Evolutionary conservation across 1,140 invertebrate species (phyloP).

Genomic region (Drosophila chauvacae): DNA sequence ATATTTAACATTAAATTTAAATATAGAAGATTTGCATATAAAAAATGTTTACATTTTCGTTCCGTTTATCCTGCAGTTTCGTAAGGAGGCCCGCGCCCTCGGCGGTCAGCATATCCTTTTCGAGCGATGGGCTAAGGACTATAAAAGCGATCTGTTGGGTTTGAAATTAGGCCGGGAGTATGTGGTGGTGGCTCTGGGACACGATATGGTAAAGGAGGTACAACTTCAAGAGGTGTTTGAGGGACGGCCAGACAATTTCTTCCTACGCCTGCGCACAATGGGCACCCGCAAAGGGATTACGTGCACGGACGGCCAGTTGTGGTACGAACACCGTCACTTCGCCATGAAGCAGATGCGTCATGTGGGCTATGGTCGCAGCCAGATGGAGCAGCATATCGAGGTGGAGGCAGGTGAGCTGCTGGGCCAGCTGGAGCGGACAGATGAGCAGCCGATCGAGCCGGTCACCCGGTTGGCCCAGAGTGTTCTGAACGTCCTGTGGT

Average conservation of each 20-base stretch:
- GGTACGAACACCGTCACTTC: conserved; percentile 91
- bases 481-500: conserved; percentile 92
- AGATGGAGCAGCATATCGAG: conserved; percentile 90
- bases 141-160: conserved; percentile 88
- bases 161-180: conserved; percentile 88
- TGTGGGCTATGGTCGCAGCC: conserved; percentile 90
- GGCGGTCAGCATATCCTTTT: conserved; percentile 88
- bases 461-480: conserved; percentile 86
- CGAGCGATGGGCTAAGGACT: conserved; percentile 86
- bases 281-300: conserved; percentile 89
- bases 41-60: background rate
- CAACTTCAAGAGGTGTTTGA: conserved; percentile 88
- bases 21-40: too few species aligned
- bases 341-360: conserved; percentile 88
- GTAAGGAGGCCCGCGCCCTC: conserved; percentile 85
- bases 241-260: conserved; percentile 90
- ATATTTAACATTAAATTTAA: too few species aligned
- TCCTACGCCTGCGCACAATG: conserved; percentile 89
- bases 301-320: conserved; percentile 90
- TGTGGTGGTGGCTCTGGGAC: conserved; percentile 87
- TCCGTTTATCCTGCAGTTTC: conserved; percentile 81
- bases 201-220: conserved; percentile 86
- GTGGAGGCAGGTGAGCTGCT: conserved; percentile 87
- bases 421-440: conserved; percentile 84
- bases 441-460: conserved; percentile 75